These are phyloP conservation scores for Stenodera caucasica DNA, from an alignment of 2,888 invertebrate species.

Conservation along the genomic window DNA sequence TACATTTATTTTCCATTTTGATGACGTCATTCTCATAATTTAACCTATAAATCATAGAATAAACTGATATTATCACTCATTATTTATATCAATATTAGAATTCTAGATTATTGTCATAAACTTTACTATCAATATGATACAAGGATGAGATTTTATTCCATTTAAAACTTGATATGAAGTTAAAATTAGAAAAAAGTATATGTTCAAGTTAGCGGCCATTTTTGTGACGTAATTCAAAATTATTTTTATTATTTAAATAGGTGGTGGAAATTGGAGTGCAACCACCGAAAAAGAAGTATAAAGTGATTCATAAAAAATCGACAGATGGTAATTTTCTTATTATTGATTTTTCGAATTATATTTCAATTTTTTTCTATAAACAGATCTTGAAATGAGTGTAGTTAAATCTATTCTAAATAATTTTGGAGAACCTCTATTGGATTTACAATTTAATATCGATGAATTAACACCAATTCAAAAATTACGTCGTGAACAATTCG, in stretches of 20 bases:
- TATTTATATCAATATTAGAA: neutral
- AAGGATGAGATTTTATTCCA: neutral
- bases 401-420: slow-evolving; percentile 42
- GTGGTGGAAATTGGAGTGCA: slow-evolving; percentile 42
- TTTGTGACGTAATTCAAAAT: neutral
- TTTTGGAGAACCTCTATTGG: slow-evolving; percentile 46
- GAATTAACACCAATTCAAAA: slow-evolving; percentile 69
- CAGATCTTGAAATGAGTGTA: slow-evolving; percentile 51
- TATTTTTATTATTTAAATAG: slow-evolving; percentile 29
- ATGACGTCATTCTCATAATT: slow-evolving; percentile 2
- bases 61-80: neutral
- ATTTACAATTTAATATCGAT: slow-evolving; percentile 74
- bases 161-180: neutral
- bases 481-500: slow-evolving; percentile 64
- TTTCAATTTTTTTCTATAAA: slow-evolving; percentile 3
- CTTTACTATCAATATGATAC: neutral
- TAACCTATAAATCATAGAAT: neutral
- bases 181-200: neutral
- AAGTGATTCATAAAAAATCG: slow-evolving; percentile 49
- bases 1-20: slow-evolving; percentile 5
- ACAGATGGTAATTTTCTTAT: slow-evolving; percentile 45
- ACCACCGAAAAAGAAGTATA: slow-evolving; percentile 52
- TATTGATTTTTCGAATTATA: slow-evolving; percentile 7
- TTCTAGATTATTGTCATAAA: neutral
- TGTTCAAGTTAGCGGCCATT: neutral